Conservation (phyloP, 2,797 vertebrate species). For the Percopsis omiscomaycus region DNA sequence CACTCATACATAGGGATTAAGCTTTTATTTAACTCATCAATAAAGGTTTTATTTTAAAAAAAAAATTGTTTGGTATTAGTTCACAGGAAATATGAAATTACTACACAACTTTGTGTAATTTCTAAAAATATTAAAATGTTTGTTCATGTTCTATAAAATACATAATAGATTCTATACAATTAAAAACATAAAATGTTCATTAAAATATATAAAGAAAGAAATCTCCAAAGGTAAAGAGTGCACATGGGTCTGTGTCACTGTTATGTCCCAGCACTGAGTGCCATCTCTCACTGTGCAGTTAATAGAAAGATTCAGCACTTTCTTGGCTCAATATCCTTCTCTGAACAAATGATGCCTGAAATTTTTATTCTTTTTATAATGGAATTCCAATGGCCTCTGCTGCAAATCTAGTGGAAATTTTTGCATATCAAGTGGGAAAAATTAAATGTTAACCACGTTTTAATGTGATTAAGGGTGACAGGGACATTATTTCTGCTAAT, state of each 20-base stretch:
- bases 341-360: slow-evolving; percentile 99
- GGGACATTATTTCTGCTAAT: slow-evolving; percentile 99
- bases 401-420: slow-evolving; percentile 99
- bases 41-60: background rate
- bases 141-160: background rate
- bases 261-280: slow-evolving; percentile 73
- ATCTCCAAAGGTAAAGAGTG: background rate
- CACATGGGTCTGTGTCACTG: slow-evolving; percentile 59
- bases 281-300: slow-evolving; percentile 89
- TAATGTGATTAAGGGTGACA: slow-evolving; percentile 99
- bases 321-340: slow-evolving; percentile 90
- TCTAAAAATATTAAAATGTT: slow-evolving; percentile 6
- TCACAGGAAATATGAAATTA: background rate
- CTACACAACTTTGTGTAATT: background rate
- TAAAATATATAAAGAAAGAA: background rate
- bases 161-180: too few relatives aligned
- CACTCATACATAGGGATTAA: background rate
- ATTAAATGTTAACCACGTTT: slow-evolving; percentile 99
- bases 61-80: background rate
- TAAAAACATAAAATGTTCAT: background rate
- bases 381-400: slow-evolving; percentile 99
- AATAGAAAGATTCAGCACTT: slow-evolving; percentile 99
- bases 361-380: slow-evolving; percentile 99
- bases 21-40: background rate
- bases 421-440: slow-evolving; percentile 99